Conservation (phyloP, 1,140 invertebrate species). For the Orchesella cincta region DNA sequence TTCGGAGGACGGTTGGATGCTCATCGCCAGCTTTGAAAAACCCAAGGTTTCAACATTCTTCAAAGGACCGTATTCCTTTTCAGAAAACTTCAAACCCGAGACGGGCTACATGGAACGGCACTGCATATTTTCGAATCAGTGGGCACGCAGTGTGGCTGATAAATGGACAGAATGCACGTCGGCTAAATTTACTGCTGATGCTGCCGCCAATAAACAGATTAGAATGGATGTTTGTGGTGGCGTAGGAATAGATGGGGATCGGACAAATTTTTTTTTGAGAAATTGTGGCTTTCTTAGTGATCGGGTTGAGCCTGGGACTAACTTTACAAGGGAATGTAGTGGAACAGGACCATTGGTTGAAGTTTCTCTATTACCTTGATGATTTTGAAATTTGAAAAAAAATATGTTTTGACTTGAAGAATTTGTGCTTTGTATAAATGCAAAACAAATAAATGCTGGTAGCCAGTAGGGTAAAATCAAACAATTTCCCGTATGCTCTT, state of each 20-base stretch:
- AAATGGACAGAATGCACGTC: constrained; percentile 39
- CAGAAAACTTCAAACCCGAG: constrained; percentile 46
- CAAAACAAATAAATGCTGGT: too few relatives aligned
- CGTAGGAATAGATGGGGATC: neutral
- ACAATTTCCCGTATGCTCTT: too few relatives aligned
- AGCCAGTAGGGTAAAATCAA: too few relatives aligned
- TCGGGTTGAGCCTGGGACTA: neutral
- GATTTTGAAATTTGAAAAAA: too few relatives aligned
- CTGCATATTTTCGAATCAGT: constrained; percentile 42
- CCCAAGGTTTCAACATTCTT: constrained; percentile 40
- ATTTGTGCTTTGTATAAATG: too few relatives aligned
- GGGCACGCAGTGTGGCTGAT: constrained; percentile 30
- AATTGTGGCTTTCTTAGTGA: constrained; percentile 2
- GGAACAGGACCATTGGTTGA: neutral
- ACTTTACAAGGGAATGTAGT: neutral
- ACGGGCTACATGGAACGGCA: constrained; percentile 37
- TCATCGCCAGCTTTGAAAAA: constrained; percentile 39
- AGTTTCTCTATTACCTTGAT: neutral
- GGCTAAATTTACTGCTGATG: constrained; percentile 41
- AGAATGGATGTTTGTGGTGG: constrained; percentile 4
- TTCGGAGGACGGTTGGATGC: constrained; percentile 31
- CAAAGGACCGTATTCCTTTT: constrained; percentile 37
- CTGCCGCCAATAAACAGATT: neutral
- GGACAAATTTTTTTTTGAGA: neutral
- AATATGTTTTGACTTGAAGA: too few relatives aligned